Evolutionary conservation across 2,797 vertebrate species (phyloP), one percentile per base, ranked within the genome.

Genomic region (Lindbergichthys nudifrons): DNA sequence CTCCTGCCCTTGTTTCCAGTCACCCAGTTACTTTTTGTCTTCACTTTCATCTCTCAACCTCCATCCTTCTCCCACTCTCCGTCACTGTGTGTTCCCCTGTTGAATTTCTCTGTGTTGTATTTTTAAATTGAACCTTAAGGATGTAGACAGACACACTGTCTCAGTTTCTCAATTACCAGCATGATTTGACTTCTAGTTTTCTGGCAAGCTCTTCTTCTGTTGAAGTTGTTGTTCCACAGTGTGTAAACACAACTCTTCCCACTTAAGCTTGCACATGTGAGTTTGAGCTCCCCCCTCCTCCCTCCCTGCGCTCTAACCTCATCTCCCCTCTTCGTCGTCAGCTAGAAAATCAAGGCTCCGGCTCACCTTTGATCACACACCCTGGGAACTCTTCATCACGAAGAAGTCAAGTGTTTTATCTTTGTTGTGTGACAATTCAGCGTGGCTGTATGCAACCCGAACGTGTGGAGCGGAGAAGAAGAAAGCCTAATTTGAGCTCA

Each of bases 401-500:
- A 57, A 48, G 82, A 74, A 78, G 87, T 92, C 82, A 84, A 94
- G 92, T 88, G 90, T 91, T 93, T 90, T 84, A 89, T 94, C 92
- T 94, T 92, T 86, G 89, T 93, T 86, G 80, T 72, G 85, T 75
- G 85, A 92, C 87, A 90, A 88, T 92, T 84, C 79, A 11, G 91
- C 91, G 89, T 32, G 88, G 87, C 87, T 84, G 77, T 83, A 87
- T 80, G 78, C 26, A 50, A 52, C 67, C 60, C 9, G 60, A 81
- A 81, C 32, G 39, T 42, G 70, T 16, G 18, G 69, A 2, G 52
- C 48, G 0, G 70, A 48, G 83, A 43, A 72, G 83, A 93, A 94
- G 92, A 92, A 93, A 93, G 91, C 82, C 92, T 92, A 87, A 94
- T 95, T 94, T 94, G 84, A 83, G 86, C 72, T 87, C 86, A 79